Base-by-base conservation (phyloP, 1,140 invertebrate species). In the Phymastichus coffea region DNA sequence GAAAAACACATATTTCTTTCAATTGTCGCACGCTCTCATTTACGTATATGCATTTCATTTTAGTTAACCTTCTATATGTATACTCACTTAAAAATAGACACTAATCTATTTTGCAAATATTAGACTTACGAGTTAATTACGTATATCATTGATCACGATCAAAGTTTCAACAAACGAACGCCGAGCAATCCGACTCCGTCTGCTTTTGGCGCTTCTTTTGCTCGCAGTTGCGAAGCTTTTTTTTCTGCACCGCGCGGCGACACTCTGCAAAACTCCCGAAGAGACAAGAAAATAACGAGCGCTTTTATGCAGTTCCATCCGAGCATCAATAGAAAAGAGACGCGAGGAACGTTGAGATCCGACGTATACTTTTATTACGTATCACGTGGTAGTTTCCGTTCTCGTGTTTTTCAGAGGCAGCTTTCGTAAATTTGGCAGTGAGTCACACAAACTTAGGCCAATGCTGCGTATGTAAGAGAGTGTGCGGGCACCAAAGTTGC, bases 141-240 rank as follows among this genome's bases (percentile, higher is more conserved):
- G 78, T 79, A 80, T 80, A 77, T 77, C 44, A 62, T 64, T 75
- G 68, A 80, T 79, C 77, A 79, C 78, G 74, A 72, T 77, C 74
- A 74, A 12, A 71, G 68, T 68, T 63, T 70, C 43, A 7, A 48
- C 63, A 64, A 71, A 69, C 54, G 63, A 37, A 63, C 61, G 61
- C 56, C n/a, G n/a, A n/a, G n/a, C n/a, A n/a, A n/a, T n/a, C n/a
- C n/a, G n/a, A n/a, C n/a, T n/a, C n/a, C n/a, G n/a, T n/a, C n/a
- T n/a, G n/a, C n/a, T n/a, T n/a, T n/a, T 51, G 54, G 41, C 33
- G 59, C 57, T 56, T 47, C 63, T 43, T 63, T 58, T 48, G 52
- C 25, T 51, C 44, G 41, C 48, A 59, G 28, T 23, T 49, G 59
- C 19, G 25, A n/a, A n/a, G n/a, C n/a, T n/a, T n/a, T n/a, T n/a